Evolutionary conservation across 2,888 invertebrate species (phyloP), one percentile per base, ranked within the genome.

Genomic region (Pollenia angustigena): DNA sequence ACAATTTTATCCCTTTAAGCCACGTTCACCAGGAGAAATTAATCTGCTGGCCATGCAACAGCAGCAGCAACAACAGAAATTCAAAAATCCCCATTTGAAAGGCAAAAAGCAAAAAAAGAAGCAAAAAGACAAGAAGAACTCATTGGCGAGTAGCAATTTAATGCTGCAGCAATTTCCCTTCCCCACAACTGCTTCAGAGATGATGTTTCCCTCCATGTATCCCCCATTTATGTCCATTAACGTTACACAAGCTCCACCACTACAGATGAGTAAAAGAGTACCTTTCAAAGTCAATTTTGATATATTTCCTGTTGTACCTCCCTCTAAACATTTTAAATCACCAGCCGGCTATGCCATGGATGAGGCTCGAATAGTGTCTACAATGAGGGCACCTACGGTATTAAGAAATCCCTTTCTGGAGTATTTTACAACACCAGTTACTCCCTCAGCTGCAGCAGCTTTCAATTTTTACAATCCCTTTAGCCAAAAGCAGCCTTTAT

Each of bases 21-120:
- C 97, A 0, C 95, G 95, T 83, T 95, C 95, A 88, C 96, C 96
- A 0, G 95, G 96, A 50, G 97, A 97, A 80, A 95, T 97, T 0
- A 97, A 97, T 93, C 93, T 96, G 56, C 90, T 97, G 88, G 96
- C 96, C 4, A 95, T 96, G 56, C 93, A 93, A 54, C 50, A 88
- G 16, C 84, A 88, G 48, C 79, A 87, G n/a, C 87, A 87, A 44
- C 93, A 93, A 52, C 94, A 93, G 82, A 88, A 89, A 84, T 32
- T 85, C 3, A 85, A 88, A 58, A 58, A 83, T 8, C 82, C 81
- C 16, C 88, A 85, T 1, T 76, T 89, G 0, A 92, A 92, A 69
- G 91, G 90, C 64, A 91, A 92, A 83, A 88, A 88, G 2, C 85
- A 88, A 14, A 90, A 92, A 68, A 80, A 80, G 32, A 91, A 91